Conservation (phyloP, 2,888 invertebrate species). For the Lycaena phlaeas region DNA sequence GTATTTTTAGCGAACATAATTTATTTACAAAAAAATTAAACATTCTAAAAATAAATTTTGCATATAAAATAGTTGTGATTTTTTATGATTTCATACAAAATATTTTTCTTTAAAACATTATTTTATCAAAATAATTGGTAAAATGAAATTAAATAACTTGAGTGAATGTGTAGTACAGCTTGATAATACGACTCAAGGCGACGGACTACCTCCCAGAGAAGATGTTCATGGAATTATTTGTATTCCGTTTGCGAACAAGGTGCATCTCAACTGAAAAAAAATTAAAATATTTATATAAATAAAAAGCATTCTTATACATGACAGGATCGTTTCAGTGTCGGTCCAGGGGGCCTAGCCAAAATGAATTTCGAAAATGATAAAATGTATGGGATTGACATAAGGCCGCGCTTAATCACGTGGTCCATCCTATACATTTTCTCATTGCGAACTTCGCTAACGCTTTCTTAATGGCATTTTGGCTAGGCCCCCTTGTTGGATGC, state of each 20-base stretch:
- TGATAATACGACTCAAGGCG: too few relatives aligned
- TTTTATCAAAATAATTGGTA: neutral
- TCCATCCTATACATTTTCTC: too few relatives aligned
- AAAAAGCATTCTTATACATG: too few relatives aligned
- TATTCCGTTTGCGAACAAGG: constrained; percentile 79
- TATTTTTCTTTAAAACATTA: neutral
- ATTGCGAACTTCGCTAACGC: too few relatives aligned
- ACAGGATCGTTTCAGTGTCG: too few relatives aligned
- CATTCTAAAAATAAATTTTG: constrained; percentile 3
- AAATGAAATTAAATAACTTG: neutral
- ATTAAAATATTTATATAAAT: constrained; percentile 15
- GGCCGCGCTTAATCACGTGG: too few relatives aligned
- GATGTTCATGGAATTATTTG: constrained; percentile 82
- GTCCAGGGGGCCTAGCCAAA: too few relatives aligned
- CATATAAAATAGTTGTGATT: constrained; percentile 7
- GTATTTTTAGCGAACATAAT: constrained; percentile 6
- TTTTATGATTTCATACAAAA: neutral
- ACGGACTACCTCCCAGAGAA: constrained; percentile 80
- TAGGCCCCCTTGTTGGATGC: too few relatives aligned
- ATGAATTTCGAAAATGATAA: too few relatives aligned
- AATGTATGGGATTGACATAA: too few relatives aligned
- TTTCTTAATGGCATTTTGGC: too few relatives aligned
- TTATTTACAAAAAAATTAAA: constrained; percentile 10
- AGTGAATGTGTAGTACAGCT: neutral
- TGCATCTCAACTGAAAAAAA: constrained; percentile 79